Percentiles rank a stretch among this genome's conserved stretches.
These are phyloP conservation scores for Catharus ustulatus DNA, from an alignment of 2,797 vertebrate species.

Conservation along the genomic window DNA sequence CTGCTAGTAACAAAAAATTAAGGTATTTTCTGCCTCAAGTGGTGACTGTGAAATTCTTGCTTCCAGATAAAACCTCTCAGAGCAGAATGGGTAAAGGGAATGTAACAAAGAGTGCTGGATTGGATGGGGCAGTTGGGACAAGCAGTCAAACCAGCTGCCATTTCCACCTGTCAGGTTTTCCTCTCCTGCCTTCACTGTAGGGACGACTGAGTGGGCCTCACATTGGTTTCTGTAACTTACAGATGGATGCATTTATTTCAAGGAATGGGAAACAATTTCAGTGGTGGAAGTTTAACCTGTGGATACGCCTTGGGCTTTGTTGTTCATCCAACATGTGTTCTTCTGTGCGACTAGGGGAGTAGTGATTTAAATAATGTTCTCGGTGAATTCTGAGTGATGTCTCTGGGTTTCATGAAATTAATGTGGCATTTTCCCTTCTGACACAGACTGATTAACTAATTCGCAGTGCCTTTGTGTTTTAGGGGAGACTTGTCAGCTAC, in stretches of 20 bases:
- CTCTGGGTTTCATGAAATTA: neutral
- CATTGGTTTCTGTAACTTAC: rapidly evolving
- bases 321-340: neutral
- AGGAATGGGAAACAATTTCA: neutral
- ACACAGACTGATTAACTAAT: neutral
- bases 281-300: neutral
- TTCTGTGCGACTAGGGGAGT: neutral
- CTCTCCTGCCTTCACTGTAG: neutral
- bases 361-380: neutral
- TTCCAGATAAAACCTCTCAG: neutral
- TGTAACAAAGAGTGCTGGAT: neutral
- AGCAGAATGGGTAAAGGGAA: neutral
- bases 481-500: neutral
- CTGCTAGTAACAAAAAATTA: neutral
- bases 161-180: neutral
- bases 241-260: neutral
- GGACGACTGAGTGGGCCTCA: neutral
- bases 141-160: neutral
- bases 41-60: neutral
- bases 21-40: neutral
- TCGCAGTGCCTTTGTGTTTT: neutral
- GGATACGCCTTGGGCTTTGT: neutral
- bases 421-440: neutral
- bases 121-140: neutral
- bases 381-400: neutral